Evolutionary conservation across 2,113 vertebrate species (phyloP).

Genomic region (Antechinus flavipes): DNA sequence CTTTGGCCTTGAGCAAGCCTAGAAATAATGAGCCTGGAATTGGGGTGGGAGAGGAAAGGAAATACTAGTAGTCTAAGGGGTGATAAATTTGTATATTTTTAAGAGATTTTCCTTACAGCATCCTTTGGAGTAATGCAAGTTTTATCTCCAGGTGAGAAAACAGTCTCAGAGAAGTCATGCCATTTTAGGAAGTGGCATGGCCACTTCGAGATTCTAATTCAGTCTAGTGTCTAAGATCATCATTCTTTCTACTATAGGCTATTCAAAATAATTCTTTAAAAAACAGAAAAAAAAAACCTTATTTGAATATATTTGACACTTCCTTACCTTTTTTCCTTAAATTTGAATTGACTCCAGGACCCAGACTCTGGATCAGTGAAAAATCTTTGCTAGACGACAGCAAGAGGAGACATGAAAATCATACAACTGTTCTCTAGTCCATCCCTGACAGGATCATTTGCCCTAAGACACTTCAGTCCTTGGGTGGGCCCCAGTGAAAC

Average conservation of each 20-base stretch:
- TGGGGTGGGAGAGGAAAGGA: background rate
- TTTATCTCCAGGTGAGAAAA: background rate
- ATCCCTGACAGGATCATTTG: background rate
- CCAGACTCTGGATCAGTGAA: conserved; percentile 6
- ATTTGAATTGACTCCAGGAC: conserved; percentile 6
- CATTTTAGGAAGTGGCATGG: background rate
- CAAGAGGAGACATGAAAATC: conserved; percentile 51
- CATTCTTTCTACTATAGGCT: background rate
- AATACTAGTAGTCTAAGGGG: background rate
- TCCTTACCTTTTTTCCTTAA: background rate
- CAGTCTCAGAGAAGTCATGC: background rate
- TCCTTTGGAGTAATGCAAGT: background rate
- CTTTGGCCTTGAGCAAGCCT: too few species aligned
- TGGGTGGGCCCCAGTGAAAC: background rate
- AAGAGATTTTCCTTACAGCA: background rate
- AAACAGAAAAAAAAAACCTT: background rate
- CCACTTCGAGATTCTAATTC: background rate
- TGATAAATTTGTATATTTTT: background rate
- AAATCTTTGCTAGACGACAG: background rate
- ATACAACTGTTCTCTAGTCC: background rate
- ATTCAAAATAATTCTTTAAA: background rate
- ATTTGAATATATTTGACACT: background rate
- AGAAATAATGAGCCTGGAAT: too few species aligned
- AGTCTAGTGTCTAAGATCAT: background rate
- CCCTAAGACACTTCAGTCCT: conserved; percentile 1